A percentile compares a stretch with the other conserved stretches of the same genome.
Conservation (phyloP, 1,140 invertebrate species). For the Leptinotarsa defecta region DNA sequence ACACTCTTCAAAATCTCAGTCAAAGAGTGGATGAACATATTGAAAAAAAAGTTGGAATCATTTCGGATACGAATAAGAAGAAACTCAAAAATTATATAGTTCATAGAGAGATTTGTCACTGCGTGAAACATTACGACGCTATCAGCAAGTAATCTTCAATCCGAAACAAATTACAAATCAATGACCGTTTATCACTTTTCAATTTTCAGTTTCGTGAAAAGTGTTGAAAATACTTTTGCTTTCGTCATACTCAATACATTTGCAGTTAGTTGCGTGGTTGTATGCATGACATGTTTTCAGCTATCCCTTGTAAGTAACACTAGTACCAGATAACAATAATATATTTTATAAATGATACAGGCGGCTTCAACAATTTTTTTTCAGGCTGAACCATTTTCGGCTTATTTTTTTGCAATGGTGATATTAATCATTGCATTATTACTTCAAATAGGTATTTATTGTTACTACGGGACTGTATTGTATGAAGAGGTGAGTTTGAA, state of each 20-base stretch:
- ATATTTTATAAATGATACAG: no score
- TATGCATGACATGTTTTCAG: slow-evolving; percentile 50
- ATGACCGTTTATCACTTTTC: background rate
- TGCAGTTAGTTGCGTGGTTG: slow-evolving; percentile 43
- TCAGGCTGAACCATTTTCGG: slow-evolving; percentile 7
- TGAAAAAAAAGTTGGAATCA: background rate
- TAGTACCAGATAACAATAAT: no score
- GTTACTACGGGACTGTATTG: slow-evolving; percentile 19
- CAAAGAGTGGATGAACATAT: slow-evolving; percentile 15
- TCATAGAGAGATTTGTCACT: slow-evolving; percentile 36
- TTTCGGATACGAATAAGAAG: background rate
- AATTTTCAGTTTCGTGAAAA: slow-evolving; percentile 39
- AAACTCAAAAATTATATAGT: slow-evolving; percentile 29
- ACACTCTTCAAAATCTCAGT: slow-evolving; percentile 36
- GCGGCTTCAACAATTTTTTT: background rate
- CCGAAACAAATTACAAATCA: background rate
- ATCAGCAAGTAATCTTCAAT: slow-evolving; percentile 35
- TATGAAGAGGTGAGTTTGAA: slow-evolving; percentile 26
- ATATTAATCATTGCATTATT: slow-evolving; percentile 13
- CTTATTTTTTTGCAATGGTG: slow-evolving; percentile 18
- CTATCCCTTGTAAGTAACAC: slow-evolving; percentile 45
- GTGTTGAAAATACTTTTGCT: slow-evolving; percentile 45
- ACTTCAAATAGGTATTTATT: slow-evolving; percentile 27
- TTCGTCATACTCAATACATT: slow-evolving; percentile 44
- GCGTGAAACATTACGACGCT: slow-evolving; percentile 43